Base-by-base conservation (phyloP, 2,113 vertebrate genomes). In the Ciconia stormi region DNA sequence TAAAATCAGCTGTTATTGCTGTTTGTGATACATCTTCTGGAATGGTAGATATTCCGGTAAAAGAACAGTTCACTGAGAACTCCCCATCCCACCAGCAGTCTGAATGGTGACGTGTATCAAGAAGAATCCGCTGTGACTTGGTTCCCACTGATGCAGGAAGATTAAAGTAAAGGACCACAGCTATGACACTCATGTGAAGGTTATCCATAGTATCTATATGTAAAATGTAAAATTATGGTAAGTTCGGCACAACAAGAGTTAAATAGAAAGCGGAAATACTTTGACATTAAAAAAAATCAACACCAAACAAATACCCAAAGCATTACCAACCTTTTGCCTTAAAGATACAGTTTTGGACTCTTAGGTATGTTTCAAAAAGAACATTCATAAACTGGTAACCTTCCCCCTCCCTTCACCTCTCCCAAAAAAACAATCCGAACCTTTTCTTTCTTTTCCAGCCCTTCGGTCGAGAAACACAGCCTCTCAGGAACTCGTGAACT, bases 131-230 rank as follows among this genome's bases (percentile, higher is more conserved):
- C 93, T 93, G 66, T 44, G 96, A 71, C 82, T 90, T 58, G 30
- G 47, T 70, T 95, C 86, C 42, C 46, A 30, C 56, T 58, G 69
- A 93, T 91, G 86, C 96, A 76, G 78, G 78, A 83, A 95, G 74
- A 82, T 74, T 65, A 61, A 97, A 90, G 88, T 34, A 79, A 82
- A 96, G 58, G 49, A 95, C 61, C 80, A 96, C 26, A 84, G 88
- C 56, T 49, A 96, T 30, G 52, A 95, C 29, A 23, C 49, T 63
- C 90, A 97, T 42, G 81, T 58, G 89, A 36, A 88, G 47, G 55
- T 67, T 94, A 87, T 86, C 95, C 98, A 98, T 98, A 63, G 85
- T 90, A 91, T 82, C 97, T 98, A 13, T 22, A 70, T 10, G 44
- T 82, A 94, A 92, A 76, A 74, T 16, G 71, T 44, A 91, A 63